Conservation (phyloP, 2,888 invertebrate genomes). For the Sinelater perroti region DNA sequence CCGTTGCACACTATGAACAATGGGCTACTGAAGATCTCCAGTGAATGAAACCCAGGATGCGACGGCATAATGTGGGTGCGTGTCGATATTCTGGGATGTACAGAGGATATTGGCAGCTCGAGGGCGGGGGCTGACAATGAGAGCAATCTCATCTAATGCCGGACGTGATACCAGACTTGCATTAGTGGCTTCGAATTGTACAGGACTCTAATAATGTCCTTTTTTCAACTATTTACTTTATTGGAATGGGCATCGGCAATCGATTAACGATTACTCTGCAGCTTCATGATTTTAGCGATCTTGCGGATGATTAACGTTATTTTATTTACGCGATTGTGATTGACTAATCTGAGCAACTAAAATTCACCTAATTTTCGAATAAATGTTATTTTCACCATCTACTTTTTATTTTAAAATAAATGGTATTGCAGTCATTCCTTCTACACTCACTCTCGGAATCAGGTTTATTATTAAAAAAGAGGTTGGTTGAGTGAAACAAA, state of each 20-base stretch:
- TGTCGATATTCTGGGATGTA: constrained; percentile 15
- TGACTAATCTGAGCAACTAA: not conserved
- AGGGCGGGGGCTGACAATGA: not conserved
- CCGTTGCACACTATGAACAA: constrained; percentile 9
- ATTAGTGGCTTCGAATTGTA: constrained; percentile 12
- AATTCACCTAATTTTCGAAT: not conserved
- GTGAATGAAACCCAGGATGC: constrained; percentile 23
- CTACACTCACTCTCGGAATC: not conserved
- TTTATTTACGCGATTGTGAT: not conserved
- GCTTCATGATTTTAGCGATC: too few relatives aligned
- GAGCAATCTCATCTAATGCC: constrained; percentile 22
- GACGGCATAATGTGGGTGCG: constrained; percentile 14
- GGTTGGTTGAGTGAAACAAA: too few relatives aligned
- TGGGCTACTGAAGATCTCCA: constrained; percentile 10
- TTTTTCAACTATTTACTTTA: constrained; percentile 6
- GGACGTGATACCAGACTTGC: constrained; percentile 23
- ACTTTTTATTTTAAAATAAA: not conserved
- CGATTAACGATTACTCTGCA: constrained; percentile 7
- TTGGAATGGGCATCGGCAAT: constrained; percentile 1
- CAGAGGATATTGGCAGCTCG: constrained; percentile 14
- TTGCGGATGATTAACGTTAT: too few relatives aligned
- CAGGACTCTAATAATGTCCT: constrained; percentile 16
- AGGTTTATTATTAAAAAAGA: constrained; percentile 1
- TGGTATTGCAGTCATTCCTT: not conserved
- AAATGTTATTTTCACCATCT: too few relatives aligned